Base-by-base conservation (phyloP, 2,888 invertebrate species). In the Melitaea athalia region DNA sequence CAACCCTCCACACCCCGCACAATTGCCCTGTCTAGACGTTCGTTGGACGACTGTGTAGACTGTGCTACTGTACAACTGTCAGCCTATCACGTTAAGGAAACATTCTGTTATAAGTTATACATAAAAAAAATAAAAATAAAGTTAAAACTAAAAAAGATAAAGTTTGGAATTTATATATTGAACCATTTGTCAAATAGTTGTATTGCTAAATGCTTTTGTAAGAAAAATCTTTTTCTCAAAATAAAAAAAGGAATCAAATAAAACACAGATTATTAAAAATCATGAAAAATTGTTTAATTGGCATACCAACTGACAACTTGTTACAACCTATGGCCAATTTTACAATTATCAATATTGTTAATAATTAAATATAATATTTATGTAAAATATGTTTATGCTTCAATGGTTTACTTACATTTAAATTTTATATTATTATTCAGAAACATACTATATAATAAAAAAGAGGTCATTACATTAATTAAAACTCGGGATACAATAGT, bases 241-340 rank as follows among this genome's bases (percentile, higher is more conserved):
- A 38, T 11, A 45, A 61, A 1, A 24, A 45, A 15, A 49, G 53
- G 66, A 60, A 52, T 50, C 31, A 84, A 89, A 89, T 88, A 83
- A 91, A 89, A 91, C 87, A 78, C 85, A 76, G 77, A 61, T 73
- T 84, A 74, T 83, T 88, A 92, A 92, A 92, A 92, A 92, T 91
- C 87, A 91, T 92, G 91, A 92, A 92, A 92, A 92, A 92, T 92
- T 91, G 92, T 92, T 89, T 91, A 91, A 92, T 92, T 91, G 91
- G 92, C 91, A 90, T 91, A 88, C 90, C 89, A 91, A 91, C 88
- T 86, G 88, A 89, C 88, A 89, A 90, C 91, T 91, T 88, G 91
- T 91, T 92, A 92, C 92, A 92, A 92, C 92, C 91, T 91, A 90
- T 88, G 88, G 88, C 92, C 92, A 92, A 92, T 91, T 90, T 90